These are phyloP conservation scores for Telmatochromis sp. DNA, from an alignment of 2,113 vertebrate species.

Conservation along the genomic window DNA sequence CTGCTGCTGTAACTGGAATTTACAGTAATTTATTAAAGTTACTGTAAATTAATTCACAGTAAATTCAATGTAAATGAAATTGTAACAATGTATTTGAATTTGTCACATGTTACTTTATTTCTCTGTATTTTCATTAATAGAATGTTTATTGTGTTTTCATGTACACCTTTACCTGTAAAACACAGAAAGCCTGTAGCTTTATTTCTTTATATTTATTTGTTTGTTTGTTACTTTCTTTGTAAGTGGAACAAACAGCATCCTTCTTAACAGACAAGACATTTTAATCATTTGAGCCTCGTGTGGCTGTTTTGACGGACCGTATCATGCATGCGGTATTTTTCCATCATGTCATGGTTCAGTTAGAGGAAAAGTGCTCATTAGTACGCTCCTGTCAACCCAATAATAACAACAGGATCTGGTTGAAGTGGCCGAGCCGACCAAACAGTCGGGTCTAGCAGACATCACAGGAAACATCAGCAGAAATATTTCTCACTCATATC, in stretches of 20 bases:
- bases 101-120: accelerated
- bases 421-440: neutral
- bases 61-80: accelerated
- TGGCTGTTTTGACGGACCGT: neutral
- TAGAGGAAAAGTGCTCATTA: slow-evolving; percentile 28
- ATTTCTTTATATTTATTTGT: accelerated
- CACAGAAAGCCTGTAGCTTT: neutral
- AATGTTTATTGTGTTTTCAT: neutral
- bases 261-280: neutral
- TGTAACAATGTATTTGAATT: neutral
- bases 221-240: neutral
- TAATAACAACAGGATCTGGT: slow-evolving; percentile 6
- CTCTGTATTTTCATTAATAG: neutral
- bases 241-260: neutral
- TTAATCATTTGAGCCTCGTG: neutral
- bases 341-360: slow-evolving; percentile 24
- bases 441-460: neutral
- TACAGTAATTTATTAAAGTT: neutral
- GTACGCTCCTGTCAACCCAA: slow-evolving; percentile 8
- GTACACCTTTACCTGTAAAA: neutral
- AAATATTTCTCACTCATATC: neutral
- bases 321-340: slow-evolving; percentile 25
- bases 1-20: neutral
- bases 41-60: neutral
- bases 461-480: neutral